Conservation (phyloP, 1,140 invertebrate species). For the Pogonognathellus flavescens region DNA sequence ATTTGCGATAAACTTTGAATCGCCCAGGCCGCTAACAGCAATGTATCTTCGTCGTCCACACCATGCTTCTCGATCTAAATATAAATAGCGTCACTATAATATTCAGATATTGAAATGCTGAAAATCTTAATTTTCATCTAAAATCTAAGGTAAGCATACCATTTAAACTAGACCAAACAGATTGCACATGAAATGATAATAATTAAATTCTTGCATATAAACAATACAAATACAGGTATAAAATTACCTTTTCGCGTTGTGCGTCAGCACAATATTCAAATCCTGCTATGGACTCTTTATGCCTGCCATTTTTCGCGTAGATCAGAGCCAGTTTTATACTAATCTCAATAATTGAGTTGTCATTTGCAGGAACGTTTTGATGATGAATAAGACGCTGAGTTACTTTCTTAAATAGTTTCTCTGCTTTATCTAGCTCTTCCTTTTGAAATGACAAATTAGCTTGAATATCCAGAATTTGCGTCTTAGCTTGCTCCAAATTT, state of each 20-base stretch:
- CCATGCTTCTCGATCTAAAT: slow-evolving; percentile 62
- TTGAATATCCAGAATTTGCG: slow-evolving; percentile 64
- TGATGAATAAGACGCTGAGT: slow-evolving; percentile 58
- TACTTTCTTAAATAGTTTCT: slow-evolving; percentile 57
- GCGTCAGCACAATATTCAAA: slow-evolving; percentile 63
- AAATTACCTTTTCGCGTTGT: slow-evolving; percentile 62
- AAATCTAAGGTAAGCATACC: no score
- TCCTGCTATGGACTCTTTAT: slow-evolving; percentile 57
- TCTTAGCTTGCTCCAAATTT: slow-evolving; percentile 62
- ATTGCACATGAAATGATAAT: no score
- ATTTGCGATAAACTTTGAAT: slow-evolving; percentile 63
- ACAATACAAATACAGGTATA: background rate
- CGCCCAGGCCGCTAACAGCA: slow-evolving; percentile 62
- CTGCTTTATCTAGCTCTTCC: slow-evolving; percentile 59
- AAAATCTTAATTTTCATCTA: no score
- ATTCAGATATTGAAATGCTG: no score
- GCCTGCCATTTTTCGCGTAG: slow-evolving; percentile 54
- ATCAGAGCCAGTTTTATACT: slow-evolving; percentile 65
- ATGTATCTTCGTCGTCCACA: slow-evolving; percentile 61
- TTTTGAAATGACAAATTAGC: slow-evolving; percentile 62
- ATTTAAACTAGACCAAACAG: no score
- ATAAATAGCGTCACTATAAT: background rate
- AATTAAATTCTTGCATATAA: no score
- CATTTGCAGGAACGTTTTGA: slow-evolving; percentile 48
- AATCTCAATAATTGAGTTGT: slow-evolving; percentile 66